Conservation (phyloP, 2,113 vertebrate species). For the Daphoenositta chrysoptera region DNA sequence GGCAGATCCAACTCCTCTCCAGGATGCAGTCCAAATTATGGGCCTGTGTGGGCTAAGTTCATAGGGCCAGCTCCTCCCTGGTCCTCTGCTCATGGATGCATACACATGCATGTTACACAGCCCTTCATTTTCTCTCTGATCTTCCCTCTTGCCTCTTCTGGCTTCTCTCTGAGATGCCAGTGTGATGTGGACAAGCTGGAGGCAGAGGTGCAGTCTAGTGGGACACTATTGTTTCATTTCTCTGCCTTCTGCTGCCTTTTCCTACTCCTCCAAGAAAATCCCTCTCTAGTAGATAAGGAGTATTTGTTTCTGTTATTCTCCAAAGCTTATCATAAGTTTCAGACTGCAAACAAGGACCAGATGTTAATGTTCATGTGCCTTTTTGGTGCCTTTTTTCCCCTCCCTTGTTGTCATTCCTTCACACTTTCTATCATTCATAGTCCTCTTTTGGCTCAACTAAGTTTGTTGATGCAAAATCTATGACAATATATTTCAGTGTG, state of each 20-base stretch:
- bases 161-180: background rate
- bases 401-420: background rate
- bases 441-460: background rate
- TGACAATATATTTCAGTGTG: background rate
- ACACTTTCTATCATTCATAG: background rate
- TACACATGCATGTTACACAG: fast-evolving
- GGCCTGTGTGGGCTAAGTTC: background rate
- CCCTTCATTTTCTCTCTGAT: background rate
- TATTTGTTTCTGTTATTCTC: background rate
- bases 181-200: background rate
- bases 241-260: background rate
- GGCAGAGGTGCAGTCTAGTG: background rate
- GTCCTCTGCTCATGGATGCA: background rate
- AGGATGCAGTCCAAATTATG: background rate
- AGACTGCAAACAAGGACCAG: background rate
- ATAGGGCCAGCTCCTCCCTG: background rate
- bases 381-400: background rate
- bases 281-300: background rate
- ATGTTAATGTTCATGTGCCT: background rate
- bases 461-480: background rate
- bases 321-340: background rate
- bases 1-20: background rate
- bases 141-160: background rate
- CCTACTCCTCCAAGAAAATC: background rate
- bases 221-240: background rate